Evolutionary conservation across 2,888 invertebrate genomes (phyloP).

Genomic region (Smittia aterrima): DNA sequence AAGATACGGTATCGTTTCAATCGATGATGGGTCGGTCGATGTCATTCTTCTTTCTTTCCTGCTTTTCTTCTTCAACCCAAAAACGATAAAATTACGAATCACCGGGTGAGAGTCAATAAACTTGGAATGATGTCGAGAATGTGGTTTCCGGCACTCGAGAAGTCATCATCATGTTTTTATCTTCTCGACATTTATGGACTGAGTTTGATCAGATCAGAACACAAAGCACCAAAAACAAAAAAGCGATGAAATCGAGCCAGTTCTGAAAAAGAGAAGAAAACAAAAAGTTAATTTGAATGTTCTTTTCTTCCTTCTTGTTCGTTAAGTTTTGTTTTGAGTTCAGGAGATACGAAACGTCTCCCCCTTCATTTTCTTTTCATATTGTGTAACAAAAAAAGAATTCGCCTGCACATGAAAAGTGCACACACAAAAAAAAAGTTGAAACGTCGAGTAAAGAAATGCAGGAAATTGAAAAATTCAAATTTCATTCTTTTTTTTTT

Average conservation of each 20-base stretch:
- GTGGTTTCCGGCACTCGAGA: conserved; percentile 32
- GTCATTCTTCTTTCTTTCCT: conserved; percentile 24
- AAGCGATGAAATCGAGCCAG: not conserved
- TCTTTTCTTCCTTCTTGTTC: not conserved
- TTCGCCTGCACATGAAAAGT: not conserved
- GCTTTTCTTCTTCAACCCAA: not conserved
- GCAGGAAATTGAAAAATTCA: conserved; percentile 40
- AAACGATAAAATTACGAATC: conserved; percentile 17
- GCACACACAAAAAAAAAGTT: not conserved
- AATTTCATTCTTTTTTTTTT: conserved; percentile 16
- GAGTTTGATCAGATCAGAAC: conserved; percentile 2
- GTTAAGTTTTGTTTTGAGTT: not conserved
- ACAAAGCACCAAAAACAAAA: not conserved
- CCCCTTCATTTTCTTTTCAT: not conserved
- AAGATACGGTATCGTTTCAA: conserved; percentile 31
- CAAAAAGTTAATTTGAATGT: conserved; percentile 31
- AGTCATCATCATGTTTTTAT: conserved; percentile 24
- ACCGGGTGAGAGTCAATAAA: conserved; percentile 26
- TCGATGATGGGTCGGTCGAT: conserved; percentile 27
- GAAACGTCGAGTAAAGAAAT: not conserved
- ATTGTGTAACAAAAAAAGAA: not conserved
- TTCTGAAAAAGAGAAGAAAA: not conserved
- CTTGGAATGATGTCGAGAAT: conserved; percentile 31
- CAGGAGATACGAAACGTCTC: not conserved
- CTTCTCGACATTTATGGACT: conserved; percentile 25